Evolutionary conservation across 2,113 vertebrate genomes (phyloP).

Genomic region (Salvelinus namaycush): DNA sequence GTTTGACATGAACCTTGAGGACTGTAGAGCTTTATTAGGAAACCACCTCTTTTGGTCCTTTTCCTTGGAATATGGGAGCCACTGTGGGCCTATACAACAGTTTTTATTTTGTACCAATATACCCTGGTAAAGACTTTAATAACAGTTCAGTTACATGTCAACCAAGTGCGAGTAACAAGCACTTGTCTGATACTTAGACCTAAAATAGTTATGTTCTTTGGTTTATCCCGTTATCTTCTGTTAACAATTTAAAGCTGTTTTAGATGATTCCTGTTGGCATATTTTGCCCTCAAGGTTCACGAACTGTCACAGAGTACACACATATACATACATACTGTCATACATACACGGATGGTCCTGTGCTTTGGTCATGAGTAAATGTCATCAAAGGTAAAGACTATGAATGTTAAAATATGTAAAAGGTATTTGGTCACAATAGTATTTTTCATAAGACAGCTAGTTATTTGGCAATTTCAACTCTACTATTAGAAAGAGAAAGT

Average conservation of each 20-base stretch:
- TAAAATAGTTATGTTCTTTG: slow-evolving; percentile 29
- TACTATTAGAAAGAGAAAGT: slow-evolving; percentile 41
- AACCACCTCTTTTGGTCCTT: slow-evolving; percentile 20
- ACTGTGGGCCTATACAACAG: neutral
- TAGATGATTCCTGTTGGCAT: slow-evolving; percentile 11
- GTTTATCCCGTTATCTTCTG: slow-evolving; percentile 29
- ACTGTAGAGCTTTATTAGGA: neutral
- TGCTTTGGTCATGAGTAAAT: slow-evolving; percentile 39
- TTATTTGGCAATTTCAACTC: slow-evolving; percentile 67
- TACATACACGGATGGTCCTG: slow-evolving; percentile 25
- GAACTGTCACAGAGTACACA: slow-evolving; percentile 27
- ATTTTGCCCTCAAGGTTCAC: slow-evolving; percentile 42
- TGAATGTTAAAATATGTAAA: slow-evolving; percentile 30
- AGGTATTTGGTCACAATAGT: slow-evolving; percentile 61
- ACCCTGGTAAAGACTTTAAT: slow-evolving; percentile 14
- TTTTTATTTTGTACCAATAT: slow-evolving; percentile 11
- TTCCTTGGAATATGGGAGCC: neutral
- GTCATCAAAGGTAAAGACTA: slow-evolving; percentile 24
- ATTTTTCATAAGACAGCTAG: slow-evolving; percentile 35
- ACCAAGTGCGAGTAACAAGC: slow-evolving; percentile 9
- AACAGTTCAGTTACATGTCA: slow-evolving; percentile 12
- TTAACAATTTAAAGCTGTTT: slow-evolving; percentile 32
- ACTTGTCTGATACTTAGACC: too few relatives aligned
- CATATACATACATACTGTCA: slow-evolving; percentile 8
- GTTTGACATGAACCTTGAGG: slow-evolving; percentile 27